Percentiles rank a stretch among this genome's conserved stretches.
Conservation (phyloP, 2,888 invertebrate genomes). For the Parnassius glacialis region DNA sequence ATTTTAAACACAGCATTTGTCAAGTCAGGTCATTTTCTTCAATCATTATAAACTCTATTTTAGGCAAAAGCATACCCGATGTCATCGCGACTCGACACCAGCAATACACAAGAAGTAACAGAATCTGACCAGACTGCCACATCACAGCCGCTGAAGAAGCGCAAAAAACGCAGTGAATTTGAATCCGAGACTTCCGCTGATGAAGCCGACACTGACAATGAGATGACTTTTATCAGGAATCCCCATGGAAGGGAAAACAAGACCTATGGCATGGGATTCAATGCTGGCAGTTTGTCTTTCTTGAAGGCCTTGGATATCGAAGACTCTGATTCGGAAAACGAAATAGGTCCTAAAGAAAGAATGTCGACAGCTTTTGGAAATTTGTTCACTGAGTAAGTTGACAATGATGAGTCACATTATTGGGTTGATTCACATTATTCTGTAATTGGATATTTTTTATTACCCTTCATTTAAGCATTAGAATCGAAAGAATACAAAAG, state of each 20-base stretch:
- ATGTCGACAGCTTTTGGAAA: constrained; percentile 87
- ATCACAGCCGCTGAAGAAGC: constrained; percentile 45
- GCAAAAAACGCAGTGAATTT: constrained; percentile 64
- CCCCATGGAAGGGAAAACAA: constrained; percentile 59
- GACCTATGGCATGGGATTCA: constrained; percentile 61
- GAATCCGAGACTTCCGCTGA: constrained; percentile 82
- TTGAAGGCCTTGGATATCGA: constrained; percentile 77
- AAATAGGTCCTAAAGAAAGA: constrained; percentile 85
- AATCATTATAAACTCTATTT: constrained; percentile 25
- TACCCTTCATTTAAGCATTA: too few species aligned
- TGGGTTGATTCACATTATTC: too few species aligned
- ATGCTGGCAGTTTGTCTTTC: constrained; percentile 74
- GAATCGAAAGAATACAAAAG: too few species aligned
- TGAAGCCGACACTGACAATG: constrained; percentile 79
- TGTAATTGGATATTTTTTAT: too few species aligned
- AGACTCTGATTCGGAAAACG: constrained; percentile 88
- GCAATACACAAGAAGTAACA: constrained; percentile 45
- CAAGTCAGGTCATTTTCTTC: too few species aligned
- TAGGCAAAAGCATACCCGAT: constrained; percentile 82
- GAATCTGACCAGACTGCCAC: constrained; percentile 43
- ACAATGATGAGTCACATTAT: background rate
- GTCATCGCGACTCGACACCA: constrained; percentile 62
- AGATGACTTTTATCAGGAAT: constrained; percentile 82
- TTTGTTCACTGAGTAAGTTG: constrained; percentile 86
- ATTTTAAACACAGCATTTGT: too few species aligned